These are phyloP conservation scores for Falco punctatus DNA, from an alignment of 2,113 vertebrate species.

Conservation along the genomic window DNA sequence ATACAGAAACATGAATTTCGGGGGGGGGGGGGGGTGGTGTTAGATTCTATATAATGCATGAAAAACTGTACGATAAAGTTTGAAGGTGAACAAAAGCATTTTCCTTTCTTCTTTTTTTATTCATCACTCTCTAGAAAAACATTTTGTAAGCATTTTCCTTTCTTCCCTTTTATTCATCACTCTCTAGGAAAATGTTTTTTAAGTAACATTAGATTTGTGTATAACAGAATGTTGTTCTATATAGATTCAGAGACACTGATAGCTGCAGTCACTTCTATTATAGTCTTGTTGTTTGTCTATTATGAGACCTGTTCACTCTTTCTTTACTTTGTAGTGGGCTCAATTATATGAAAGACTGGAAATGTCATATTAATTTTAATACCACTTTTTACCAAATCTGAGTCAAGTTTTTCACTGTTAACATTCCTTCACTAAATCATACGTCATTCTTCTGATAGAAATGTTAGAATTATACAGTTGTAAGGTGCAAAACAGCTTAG, in stretches of 20 bases:
- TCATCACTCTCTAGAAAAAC: background rate
- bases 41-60: background rate
- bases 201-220: background rate
- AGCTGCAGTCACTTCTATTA: background rate
- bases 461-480: background rate
- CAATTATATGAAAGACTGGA: background rate
- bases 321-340: background rate
- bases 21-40: accelerated
- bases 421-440: background rate
- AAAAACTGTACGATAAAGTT: background rate
- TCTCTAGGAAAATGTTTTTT: background rate
- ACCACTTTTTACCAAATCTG: background rate
- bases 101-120: background rate
- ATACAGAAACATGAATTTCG: background rate
- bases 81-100: background rate
- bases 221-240: background rate
- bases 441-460: background rate
- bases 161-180: background rate
- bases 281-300: background rate
- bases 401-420: background rate
- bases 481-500: background rate
- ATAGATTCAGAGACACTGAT: background rate
- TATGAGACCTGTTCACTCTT: background rate
- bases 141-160: background rate
- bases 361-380: background rate